Conservation (phyloP, 2,797 vertebrate species). For the Urosaurus nigricauda region DNA sequence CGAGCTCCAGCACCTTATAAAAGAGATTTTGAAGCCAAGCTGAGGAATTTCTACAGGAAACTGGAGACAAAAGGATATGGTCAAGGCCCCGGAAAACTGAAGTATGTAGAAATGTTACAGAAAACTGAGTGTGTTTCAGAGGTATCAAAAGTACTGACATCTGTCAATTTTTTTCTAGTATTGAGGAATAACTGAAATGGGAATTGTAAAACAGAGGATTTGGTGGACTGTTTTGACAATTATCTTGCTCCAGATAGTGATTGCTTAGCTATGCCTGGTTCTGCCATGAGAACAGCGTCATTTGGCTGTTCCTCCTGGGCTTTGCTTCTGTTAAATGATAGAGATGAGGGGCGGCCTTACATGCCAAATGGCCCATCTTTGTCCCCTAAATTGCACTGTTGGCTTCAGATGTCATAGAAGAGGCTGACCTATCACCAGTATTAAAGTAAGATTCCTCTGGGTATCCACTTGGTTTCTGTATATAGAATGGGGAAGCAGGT, state of each 20-base stretch:
- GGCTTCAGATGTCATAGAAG: background rate
- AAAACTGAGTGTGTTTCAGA: background rate
- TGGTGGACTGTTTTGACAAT: slow-evolving; percentile 4
- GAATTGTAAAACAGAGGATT: background rate
- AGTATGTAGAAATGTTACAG: slow-evolving; percentile 81
- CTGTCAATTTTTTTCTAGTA: background rate
- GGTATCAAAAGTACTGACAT: background rate
- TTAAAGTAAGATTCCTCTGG: background rate
- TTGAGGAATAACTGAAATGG: background rate
- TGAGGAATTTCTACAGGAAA: slow-evolving; percentile 98
- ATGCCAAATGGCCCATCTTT: background rate
- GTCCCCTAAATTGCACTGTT: background rate
- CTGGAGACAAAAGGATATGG: slow-evolving; percentile 97
- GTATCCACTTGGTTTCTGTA: background rate
- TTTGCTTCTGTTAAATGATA: too few species aligned
- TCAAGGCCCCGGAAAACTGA: slow-evolving; percentile 97
- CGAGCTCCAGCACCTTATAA: slow-evolving; percentile 97
- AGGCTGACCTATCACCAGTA: background rate
- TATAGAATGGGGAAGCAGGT: background rate
- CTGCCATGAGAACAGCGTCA: background rate
- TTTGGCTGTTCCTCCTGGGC: background rate
- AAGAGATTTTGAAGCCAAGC: slow-evolving; percentile 96
- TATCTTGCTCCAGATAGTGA: background rate
- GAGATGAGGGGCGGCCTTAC: too few species aligned
- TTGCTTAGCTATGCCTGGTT: background rate